phyloP scores from a whole-genome alignment of 2,113 vertebrate species.

The Athene noctua region DNA sequence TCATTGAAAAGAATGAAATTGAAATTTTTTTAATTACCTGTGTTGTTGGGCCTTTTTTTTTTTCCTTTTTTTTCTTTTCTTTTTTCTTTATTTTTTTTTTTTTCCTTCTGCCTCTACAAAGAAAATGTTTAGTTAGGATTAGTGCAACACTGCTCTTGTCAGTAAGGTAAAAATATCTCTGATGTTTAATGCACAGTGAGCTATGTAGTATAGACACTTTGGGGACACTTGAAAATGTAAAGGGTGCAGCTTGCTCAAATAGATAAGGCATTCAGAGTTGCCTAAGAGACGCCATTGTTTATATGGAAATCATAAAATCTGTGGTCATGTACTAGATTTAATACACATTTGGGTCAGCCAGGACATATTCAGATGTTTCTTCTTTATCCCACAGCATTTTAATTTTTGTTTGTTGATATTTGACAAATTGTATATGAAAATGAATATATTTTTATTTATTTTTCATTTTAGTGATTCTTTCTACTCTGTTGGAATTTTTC shows the following conservation, averaged over 20 bases:
- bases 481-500: background rate
- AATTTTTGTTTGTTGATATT: background rate
- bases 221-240: background rate
- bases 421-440: background rate
- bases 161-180: background rate
- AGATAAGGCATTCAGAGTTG: background rate
- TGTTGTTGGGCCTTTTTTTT: background rate
- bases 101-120: background rate
- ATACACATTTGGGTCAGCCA: background rate
- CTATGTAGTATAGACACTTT: background rate
- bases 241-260: background rate
- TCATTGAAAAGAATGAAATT: background rate
- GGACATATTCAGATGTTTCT: background rate
- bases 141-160: background rate
- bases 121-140: background rate
- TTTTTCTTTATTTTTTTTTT: too few relatives aligned
- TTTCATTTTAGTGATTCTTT: background rate
- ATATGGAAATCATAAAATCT: background rate
- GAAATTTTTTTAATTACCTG: background rate
- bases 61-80: too few relatives aligned
- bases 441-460: background rate
- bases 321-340: background rate
- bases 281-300: background rate
- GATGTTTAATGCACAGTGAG: background rate
- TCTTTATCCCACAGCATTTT: background rate